Evolutionary conservation across 2,888 invertebrate species (phyloP), one percentile per base, ranked within the genome.

Genomic region (Pristionchus exspectatus): DNA sequence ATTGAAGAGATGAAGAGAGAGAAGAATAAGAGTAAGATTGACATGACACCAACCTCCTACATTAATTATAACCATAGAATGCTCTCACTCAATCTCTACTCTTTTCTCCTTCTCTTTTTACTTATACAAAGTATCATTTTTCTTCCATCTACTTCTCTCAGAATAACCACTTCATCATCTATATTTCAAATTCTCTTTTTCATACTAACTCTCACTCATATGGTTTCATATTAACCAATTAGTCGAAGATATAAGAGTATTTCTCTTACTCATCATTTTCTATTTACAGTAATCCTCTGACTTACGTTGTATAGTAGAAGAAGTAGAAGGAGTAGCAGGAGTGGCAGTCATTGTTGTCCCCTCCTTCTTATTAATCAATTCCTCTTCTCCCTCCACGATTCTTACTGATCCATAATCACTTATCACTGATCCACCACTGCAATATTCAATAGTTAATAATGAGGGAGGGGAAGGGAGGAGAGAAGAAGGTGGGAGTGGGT

Each of bases 401-500:
- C 24, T 81, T 50, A 81, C 54, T 72, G 72, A 72, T 72, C 30
- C 72, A 72, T 72, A 72, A 12, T 72, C 72, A 66, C 66, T 24
- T 14, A 7, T 24, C 72, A 72, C 30, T 72, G 33, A 33, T 33
- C 72, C 30, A 16, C 27, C 24, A 50, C 54, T 44, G 44, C 1
- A 81, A 81, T 54, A 38, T 38, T 38, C 38, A 38, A 38, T 38
- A 5, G 5, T 38, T 38, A 38, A 38, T 38, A 38, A 38, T 38
- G 38, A 38, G 38, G 38, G 38, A 38, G 38, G 38, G 5, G 38
- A 38, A 38, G 38, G 38, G 5, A 38, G 38, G 5, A 38, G 38
- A 38, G 38, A 38, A 5, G 38, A 38, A 2, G 38, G 38, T 3
- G 38, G 38, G 2, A 38, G 38, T 38, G 38, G 38, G 5, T 38